A percentile compares a stretch with the other conserved stretches of the same genome.
Conservation (phyloP, 2,797 vertebrate species). For the Liparis tanakae region DNA sequence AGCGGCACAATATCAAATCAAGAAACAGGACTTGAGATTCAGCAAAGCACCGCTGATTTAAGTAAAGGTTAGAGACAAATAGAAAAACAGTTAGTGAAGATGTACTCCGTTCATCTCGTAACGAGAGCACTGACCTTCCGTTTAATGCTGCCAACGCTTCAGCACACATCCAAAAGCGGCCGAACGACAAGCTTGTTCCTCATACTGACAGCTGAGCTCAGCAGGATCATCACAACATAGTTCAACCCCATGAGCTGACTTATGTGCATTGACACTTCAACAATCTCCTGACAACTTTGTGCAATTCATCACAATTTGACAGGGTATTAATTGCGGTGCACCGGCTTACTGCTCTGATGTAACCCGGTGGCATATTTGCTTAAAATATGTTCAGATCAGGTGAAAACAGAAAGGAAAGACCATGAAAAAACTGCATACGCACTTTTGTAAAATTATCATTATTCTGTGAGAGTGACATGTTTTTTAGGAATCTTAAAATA, state of each 20-base stretch:
- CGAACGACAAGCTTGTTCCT: conserved; percentile 35
- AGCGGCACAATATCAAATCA: conserved; percentile 1
- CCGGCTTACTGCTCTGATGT: conserved; percentile 14
- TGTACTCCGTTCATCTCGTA: not conserved
- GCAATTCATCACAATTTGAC: conserved; percentile 46
- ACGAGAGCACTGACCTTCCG: conserved; percentile 22
- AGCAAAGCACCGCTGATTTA: conserved; percentile 17
- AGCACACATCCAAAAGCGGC: conserved; percentile 30
- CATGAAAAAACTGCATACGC: not conserved
- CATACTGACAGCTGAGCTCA: conserved; percentile 59
- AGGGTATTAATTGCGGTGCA: conserved; percentile 29
- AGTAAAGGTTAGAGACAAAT: conserved; percentile 14
- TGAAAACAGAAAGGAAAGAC: not conserved
- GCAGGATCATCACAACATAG: conserved; percentile 45
- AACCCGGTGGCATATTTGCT: conserved; percentile 18
- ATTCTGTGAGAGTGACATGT: not conserved
- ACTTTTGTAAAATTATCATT: not conserved
- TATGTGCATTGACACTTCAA: conserved; percentile 44
- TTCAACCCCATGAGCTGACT: conserved; percentile 22
- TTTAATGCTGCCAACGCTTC: conserved; percentile 8
- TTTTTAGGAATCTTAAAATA: not conserved
- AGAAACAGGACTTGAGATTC: conserved; percentile 16
- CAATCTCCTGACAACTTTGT: conserved; percentile 39
- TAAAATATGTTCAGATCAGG: conserved; percentile 1
- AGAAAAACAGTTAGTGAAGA: conserved; percentile 8